Base-by-base conservation (phyloP, 1,140 invertebrate genomes). In the Sweltsa coloradensis region DNA sequence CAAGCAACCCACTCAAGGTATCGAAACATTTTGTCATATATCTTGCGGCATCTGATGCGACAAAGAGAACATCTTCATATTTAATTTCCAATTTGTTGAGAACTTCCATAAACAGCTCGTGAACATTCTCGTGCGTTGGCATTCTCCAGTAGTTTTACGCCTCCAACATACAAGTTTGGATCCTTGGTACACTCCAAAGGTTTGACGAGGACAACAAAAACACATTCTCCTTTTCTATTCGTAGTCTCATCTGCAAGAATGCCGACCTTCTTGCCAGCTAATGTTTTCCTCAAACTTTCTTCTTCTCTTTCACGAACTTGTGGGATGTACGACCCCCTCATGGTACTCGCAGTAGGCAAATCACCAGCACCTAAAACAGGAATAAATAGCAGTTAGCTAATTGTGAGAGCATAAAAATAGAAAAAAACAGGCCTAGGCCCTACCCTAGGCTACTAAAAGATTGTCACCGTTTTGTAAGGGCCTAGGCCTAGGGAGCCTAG, bases 1-100 rank as follows among this genome's bases (percentile, higher is more conserved):
- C 36, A 37, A 37, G 5, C 3, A 37, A 16, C 36, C 18, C 18
- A 19, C 23, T 37, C 23, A 37, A 37, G 36, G 16, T 22, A 19
- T 37, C 36, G 23, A 37, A 16, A 37, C 36, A 37, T 22, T 5
- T 37, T 37, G 36, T 37, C 36, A 37, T 37, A 37, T 37, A 37
- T 37, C 36, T 37, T 19, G 36, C 36, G 18, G 36, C 18, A 37
- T 37, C 36, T 7, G 5, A 19, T 37, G 18, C 36, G n/a, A n/a
- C n/a, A n/a, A n/a, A n/a, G n/a, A n/a, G n/a, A n/a, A 37, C 36
- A 37, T 37, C 36, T 37, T 37, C 36, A 37, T 37, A 37, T 37
- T 37, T 37, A 16, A 37, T 4, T 37, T 37, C 36, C 18, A 19
- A 37, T 37, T 16, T 37, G 18, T 37, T 37, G 36, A 37, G 36